Evolutionary conservation across 2,797 vertebrate species (phyloP).

Genomic region (Enteromius trimaculatus): DNA sequence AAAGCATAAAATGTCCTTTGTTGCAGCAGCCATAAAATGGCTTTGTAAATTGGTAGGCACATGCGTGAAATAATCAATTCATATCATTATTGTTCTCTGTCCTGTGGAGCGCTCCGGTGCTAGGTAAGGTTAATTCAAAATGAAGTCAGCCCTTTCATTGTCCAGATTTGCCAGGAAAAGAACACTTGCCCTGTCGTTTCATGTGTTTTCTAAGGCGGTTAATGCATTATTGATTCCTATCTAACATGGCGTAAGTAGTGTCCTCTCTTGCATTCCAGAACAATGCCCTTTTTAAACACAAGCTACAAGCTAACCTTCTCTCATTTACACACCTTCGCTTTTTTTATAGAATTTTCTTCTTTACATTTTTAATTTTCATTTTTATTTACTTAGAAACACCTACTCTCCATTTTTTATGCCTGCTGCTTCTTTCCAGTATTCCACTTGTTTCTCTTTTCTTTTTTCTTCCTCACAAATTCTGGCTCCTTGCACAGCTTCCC

Average conservation of each 20-base stretch:
- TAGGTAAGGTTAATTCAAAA: slow-evolving; percentile 67
- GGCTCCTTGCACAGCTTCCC: slow-evolving; percentile 39
- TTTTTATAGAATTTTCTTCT: slow-evolving; percentile 16
- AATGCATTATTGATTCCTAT: slow-evolving; percentile 81
- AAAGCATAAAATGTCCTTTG: slow-evolving; percentile 61
- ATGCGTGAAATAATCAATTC: slow-evolving; percentile 62
- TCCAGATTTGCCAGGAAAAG: slow-evolving; percentile 68
- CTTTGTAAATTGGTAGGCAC: slow-evolving; percentile 63
- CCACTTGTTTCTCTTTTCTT: slow-evolving; percentile 34
- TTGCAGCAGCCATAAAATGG: slow-evolving; percentile 51
- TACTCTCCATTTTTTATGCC: slow-evolving; percentile 45
- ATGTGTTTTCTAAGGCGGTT: slow-evolving; percentile 69
- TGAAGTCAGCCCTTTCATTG: slow-evolving; percentile 70
- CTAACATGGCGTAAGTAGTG: slow-evolving; percentile 72
- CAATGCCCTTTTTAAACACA: slow-evolving; percentile 48
- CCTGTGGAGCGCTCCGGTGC: slow-evolving; percentile 51
- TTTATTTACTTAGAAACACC: neutral
- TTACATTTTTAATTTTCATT: neutral
- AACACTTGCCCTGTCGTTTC: slow-evolving; percentile 68
- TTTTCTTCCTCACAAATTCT: slow-evolving; percentile 35
- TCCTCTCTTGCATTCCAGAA: slow-evolving; percentile 64
- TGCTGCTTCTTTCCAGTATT: slow-evolving; percentile 47
- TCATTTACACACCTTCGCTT: slow-evolving; percentile 31
- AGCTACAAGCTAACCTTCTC: slow-evolving; percentile 1
- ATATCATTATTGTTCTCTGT: slow-evolving; percentile 60